Evolutionary conservation across 1,140 invertebrate genomes (phyloP).

Genomic region (Aphelenchoides fujianensis): DNA sequence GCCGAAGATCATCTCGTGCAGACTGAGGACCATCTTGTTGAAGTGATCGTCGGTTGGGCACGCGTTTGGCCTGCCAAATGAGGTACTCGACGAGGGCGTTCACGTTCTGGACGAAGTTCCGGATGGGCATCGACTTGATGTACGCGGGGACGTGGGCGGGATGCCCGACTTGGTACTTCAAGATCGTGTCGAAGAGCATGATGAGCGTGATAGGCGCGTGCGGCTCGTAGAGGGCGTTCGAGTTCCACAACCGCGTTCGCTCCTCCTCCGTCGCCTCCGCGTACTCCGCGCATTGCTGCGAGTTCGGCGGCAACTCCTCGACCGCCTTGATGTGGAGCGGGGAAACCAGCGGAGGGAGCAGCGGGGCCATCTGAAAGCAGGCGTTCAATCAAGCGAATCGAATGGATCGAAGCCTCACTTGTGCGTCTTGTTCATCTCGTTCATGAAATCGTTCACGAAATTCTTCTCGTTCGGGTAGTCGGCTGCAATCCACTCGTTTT

Average conservation of each 20-base stretch:
- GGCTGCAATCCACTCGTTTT: not conserved
- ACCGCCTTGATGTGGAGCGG: not conserved
- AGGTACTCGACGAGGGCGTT: slow-evolving; percentile 41
- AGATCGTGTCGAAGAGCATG: not conserved
- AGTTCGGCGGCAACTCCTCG: not conserved
- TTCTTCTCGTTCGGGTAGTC: slow-evolving; percentile 10
- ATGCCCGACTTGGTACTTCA: not conserved
- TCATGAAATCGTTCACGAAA: not conserved
- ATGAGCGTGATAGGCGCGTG: slow-evolving; percentile 19
- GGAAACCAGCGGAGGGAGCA: slow-evolving; percentile 27
- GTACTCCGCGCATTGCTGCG: not conserved
- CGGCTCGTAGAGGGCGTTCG: not conserved
- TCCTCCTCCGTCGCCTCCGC: not conserved
- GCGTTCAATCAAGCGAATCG: too few species aligned
- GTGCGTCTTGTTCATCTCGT: not conserved
- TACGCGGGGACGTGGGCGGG: not conserved
- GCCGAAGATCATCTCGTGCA: slow-evolving; percentile 47
- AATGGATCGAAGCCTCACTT: too few species aligned
- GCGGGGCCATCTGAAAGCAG: too few species aligned
- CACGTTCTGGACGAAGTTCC: slow-evolving; percentile 24
- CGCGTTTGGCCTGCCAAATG: not conserved
- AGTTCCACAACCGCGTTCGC: not conserved
- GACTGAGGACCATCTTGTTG: slow-evolving; percentile 27
- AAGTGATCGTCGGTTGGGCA: slow-evolving; percentile 4
- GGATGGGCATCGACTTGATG: slow-evolving; percentile 10